Conservation (phyloP, 2,113 vertebrate genomes). For the Bos javanicus region DNA sequence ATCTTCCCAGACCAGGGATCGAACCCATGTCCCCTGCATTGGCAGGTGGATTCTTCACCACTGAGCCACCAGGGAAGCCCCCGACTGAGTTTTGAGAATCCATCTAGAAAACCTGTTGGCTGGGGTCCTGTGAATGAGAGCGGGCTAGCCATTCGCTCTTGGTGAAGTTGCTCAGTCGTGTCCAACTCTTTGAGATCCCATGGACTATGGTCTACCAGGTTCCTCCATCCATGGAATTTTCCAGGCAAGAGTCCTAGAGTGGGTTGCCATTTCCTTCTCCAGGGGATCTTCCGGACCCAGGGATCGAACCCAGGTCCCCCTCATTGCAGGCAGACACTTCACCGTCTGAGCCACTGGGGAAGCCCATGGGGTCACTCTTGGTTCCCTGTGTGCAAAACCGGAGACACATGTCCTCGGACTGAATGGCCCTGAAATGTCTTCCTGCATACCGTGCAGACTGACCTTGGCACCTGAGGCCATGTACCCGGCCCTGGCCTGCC, state of each 20-base stretch:
- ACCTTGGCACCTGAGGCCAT: accelerated
- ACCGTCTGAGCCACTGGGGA: background rate
- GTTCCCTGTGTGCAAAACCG: accelerated
- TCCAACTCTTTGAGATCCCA: background rate
- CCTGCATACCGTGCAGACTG: background rate
- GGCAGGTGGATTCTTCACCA: background rate
- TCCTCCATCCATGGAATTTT: background rate
- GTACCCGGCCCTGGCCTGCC: background rate
- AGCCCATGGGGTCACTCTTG: background rate
- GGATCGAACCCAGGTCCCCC: background rate
- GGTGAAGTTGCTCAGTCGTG: background rate
- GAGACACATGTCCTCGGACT: background rate
- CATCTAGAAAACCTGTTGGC: background rate
- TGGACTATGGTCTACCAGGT: background rate
- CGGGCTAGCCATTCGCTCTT: background rate
- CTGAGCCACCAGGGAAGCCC: background rate
- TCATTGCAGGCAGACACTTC: background rate
- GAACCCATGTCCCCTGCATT: background rate
- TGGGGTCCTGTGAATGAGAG: background rate
- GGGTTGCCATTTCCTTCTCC: background rate
- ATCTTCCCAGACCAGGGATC: background rate
- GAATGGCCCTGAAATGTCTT: background rate
- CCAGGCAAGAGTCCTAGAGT: background rate
- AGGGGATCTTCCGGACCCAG: background rate
- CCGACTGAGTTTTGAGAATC: background rate